Conservation (phyloP, 1,140 invertebrate species). For the Cydia fagiglandana region DNA sequence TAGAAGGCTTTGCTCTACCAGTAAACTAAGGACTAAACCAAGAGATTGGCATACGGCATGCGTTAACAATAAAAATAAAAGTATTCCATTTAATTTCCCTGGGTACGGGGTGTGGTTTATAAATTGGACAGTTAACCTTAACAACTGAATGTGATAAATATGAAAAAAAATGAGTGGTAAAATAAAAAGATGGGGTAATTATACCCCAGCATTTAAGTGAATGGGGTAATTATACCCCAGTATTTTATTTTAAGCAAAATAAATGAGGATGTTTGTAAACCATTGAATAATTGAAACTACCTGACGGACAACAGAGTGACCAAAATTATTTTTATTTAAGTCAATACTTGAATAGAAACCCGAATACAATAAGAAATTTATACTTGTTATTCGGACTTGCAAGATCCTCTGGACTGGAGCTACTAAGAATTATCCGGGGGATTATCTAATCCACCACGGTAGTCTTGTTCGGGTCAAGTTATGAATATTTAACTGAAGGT, state of each 20-base stretch:
- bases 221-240: too few species aligned
- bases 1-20: too few species aligned
- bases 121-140: background rate
- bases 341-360: background rate
- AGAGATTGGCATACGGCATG: background rate
- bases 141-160: background rate
- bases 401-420: background rate
- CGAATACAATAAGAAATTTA: background rate
- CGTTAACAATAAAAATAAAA: background rate
- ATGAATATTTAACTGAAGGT: slow-evolving; percentile 8
- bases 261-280: background rate
- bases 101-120: background rate
- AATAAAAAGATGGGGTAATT: too few species aligned
- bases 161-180: too few species aligned
- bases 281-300: background rate
- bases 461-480: slow-evolving; percentile 1
- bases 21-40: too few species aligned
- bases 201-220: too few species aligned
- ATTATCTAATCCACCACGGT: slow-evolving; percentile 5
- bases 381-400: background rate
- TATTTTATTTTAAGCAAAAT: background rate
- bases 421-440: slow-evolving; percentile 1
- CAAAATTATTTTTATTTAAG: background rate
- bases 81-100: background rate
- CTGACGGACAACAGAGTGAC: background rate